phyloP scores from a whole-genome alignment of 2,113 vertebrate genomes.

The Bostrychus sinensis region DNA sequence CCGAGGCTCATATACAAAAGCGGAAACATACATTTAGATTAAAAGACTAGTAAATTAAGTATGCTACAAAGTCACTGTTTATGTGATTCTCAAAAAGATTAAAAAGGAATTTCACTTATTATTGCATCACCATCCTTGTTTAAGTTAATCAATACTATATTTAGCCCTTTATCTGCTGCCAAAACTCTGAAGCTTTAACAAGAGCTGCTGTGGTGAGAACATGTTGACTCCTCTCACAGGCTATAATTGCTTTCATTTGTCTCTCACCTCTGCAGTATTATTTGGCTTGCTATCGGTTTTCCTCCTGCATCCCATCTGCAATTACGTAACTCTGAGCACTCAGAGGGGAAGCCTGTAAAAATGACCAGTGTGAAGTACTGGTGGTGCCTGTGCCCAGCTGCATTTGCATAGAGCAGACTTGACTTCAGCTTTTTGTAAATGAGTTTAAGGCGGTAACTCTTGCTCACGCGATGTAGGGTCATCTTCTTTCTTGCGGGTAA shows the following conservation, averaged over 20 bases:
- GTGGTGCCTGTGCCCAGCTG: neutral
- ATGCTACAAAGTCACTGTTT: neutral
- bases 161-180: neutral
- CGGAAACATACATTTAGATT: too few relatives aligned
- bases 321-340: neutral
- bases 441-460: slow-evolving; percentile 4
- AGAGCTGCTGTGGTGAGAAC: neutral
- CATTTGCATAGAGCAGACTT: slow-evolving; percentile 48
- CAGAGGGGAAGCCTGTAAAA: neutral
- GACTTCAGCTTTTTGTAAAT: slow-evolving; percentile 53
- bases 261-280: neutral
- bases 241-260: neutral
- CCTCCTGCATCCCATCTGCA: neutral
- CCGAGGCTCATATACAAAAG: neutral
- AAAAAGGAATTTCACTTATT: neutral
- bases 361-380: neutral
- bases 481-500: neutral
- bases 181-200: too few relatives aligned
- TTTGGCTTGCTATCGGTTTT: neutral
- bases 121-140: neutral
- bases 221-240: neutral
- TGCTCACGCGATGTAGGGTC: neutral
- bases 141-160: neutral
- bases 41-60: too few relatives aligned
- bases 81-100: neutral